A percentile compares a stretch with the other conserved stretches of the same genome.
Conservation (phyloP, 1,140 invertebrate genomes). For the Drosophila truncata region DNA sequence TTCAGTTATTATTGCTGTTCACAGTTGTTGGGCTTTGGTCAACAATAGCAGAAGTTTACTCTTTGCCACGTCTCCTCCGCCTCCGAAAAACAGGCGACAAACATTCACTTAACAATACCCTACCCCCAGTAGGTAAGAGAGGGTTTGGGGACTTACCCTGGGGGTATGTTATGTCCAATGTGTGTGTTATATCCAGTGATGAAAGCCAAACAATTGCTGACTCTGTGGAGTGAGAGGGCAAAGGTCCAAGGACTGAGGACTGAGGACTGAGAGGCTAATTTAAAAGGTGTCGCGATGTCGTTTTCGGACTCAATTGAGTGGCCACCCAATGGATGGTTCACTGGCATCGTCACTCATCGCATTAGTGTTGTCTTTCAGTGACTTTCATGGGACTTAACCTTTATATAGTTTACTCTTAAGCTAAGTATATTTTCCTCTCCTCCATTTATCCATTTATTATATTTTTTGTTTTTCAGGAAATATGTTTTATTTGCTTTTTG, state of each 20-base stretch:
- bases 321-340: background rate
- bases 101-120: slow-evolving; percentile 46
- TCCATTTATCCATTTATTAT: background rate
- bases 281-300: slow-evolving; percentile 34
- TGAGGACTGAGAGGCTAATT: background rate
- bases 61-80: background rate
- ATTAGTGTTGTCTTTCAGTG: slow-evolving; percentile 8
- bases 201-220: slow-evolving; percentile 37
- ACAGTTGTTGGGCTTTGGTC: slow-evolving; percentile 37
- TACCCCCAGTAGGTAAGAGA: background rate
- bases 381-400: background rate
- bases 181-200: slow-evolving; percentile 17
- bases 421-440: background rate
- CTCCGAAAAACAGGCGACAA: slow-evolving; percentile 34
- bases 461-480: background rate
- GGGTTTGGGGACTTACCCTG: background rate
- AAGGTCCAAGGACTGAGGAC: background rate
- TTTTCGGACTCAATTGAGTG: slow-evolving; percentile 19
- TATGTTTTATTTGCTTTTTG: background rate
- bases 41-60: slow-evolving; percentile 46
- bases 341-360: slow-evolving; percentile 17
- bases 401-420: background rate
- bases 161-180: slow-evolving; percentile 16
- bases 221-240: background rate
- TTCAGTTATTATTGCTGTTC: slow-evolving; percentile 13